phyloP scores from a whole-genome alignment of 2,113 vertebrate species.

The Meriones unguiculatus region DNA sequence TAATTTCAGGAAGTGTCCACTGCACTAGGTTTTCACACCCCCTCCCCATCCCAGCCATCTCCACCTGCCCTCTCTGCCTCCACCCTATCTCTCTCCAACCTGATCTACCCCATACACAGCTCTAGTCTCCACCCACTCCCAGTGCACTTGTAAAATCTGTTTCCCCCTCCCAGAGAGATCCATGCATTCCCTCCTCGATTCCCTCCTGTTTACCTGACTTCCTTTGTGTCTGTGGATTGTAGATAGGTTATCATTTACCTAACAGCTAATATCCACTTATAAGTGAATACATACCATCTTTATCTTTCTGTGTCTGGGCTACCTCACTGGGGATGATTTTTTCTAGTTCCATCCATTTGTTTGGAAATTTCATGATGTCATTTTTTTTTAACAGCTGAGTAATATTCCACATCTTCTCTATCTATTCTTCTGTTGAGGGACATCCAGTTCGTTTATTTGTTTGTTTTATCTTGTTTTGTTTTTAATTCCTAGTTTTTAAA shows the following conservation, averaged over 20 bases:
- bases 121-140: background rate
- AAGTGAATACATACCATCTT: background rate
- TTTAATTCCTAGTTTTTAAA: background rate
- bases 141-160: background rate
- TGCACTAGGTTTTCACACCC: background rate
- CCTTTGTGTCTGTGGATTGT: background rate
- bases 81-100: background rate
- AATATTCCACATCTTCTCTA: background rate
- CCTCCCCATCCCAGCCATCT: background rate
- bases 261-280: background rate
- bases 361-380: background rate
- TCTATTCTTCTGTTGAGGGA: background rate
- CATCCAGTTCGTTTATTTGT: background rate
- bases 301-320: background rate
- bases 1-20: background rate
- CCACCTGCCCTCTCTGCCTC: background rate
- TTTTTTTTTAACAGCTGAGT: background rate
- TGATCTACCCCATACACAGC: background rate
- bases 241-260: background rate
- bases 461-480: background rate
- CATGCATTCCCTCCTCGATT: background rate
- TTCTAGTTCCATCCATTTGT: background rate
- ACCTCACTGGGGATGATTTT: background rate
- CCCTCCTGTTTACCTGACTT: background rate
- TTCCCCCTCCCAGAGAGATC: background rate